These are phyloP conservation scores for Micronisus gabar DNA, from an alignment of 2,113 vertebrate species.

Conservation along the genomic window DNA sequence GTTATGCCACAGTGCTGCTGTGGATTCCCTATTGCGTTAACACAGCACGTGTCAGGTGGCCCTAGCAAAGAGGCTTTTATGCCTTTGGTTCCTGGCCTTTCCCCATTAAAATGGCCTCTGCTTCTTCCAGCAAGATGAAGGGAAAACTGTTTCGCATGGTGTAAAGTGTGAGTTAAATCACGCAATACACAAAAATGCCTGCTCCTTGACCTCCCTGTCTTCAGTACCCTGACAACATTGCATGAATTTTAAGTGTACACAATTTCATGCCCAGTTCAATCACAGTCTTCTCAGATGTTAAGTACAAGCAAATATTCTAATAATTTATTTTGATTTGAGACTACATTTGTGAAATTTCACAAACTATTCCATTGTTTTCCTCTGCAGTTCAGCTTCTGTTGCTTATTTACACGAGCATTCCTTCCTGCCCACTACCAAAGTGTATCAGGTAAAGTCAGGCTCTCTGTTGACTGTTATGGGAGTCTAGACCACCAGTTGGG, in stretches of 20 bases:
- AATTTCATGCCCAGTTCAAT: neutral
- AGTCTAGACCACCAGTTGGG: neutral
- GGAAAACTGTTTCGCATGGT: neutral
- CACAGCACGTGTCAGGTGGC: fast-evolving
- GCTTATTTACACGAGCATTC: neutral
- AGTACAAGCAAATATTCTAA: neutral
- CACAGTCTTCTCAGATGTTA: neutral
- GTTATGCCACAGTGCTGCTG: neutral
- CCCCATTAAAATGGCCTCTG: neutral
- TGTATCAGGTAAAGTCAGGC: neutral
- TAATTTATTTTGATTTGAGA: neutral
- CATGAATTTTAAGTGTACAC: neutral
- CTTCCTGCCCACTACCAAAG: neutral
- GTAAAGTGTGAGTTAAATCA: neutral
- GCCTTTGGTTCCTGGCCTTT: neutral
- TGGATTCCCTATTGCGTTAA: neutral
- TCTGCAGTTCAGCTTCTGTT: neutral
- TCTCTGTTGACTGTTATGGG: neutral
- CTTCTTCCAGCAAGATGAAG: neutral
- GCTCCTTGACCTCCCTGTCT: neutral
- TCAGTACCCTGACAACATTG: neutral
- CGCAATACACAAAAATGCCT: neutral
- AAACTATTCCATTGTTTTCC: neutral
- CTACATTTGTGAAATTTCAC: neutral
- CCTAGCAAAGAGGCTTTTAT: neutral